phyloP scores from a whole-genome alignment of 2,797 vertebrate genomes.

The Holocentrus rufus region DNA sequence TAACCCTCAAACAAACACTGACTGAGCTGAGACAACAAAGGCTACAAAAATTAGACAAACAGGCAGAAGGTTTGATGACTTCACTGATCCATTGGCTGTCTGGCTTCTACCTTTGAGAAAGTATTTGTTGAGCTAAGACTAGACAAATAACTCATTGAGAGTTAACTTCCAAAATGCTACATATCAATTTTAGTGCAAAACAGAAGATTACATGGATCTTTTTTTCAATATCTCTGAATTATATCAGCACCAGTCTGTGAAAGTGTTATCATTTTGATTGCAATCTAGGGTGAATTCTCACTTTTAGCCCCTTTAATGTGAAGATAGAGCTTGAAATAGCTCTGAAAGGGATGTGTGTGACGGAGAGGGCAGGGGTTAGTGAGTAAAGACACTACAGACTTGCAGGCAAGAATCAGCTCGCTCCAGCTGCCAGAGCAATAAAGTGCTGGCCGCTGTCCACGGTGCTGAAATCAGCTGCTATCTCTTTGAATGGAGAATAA shows the following conservation, averaged over 20 bases:
- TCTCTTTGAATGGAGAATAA: conserved; percentile 62
- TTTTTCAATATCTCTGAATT: conserved; percentile 5
- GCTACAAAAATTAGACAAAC: not conserved
- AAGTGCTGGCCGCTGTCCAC: conserved; percentile 71
- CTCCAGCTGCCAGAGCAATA: conserved; percentile 72
- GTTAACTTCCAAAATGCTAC: not conserved
- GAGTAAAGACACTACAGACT: conserved; percentile 67
- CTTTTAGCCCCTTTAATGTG: conserved; percentile 39
- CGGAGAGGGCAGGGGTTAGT: conserved; percentile 65
- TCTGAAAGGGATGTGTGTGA: conserved; percentile 43
- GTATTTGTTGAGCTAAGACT: no score
- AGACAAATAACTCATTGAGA: no score
- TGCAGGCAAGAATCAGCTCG: conserved; percentile 61
- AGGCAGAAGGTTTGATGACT: not conserved
- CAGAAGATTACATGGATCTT: no score
- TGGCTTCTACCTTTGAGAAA: not conserved
- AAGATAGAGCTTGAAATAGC: conserved; percentile 54
- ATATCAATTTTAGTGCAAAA: not conserved
- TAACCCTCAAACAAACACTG: conserved; percentile 23
- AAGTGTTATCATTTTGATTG: conserved; percentile 20
- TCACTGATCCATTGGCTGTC: conserved; percentile 4
- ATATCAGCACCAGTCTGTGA: conserved; percentile 11
- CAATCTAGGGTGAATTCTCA: conserved; percentile 39
- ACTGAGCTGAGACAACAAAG: not conserved
- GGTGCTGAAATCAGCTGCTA: conserved; percentile 74